These are phyloP conservation scores for Hemicordylus capensis DNA, from an alignment of 2,113 vertebrate genomes.

Conservation along the genomic window DNA sequence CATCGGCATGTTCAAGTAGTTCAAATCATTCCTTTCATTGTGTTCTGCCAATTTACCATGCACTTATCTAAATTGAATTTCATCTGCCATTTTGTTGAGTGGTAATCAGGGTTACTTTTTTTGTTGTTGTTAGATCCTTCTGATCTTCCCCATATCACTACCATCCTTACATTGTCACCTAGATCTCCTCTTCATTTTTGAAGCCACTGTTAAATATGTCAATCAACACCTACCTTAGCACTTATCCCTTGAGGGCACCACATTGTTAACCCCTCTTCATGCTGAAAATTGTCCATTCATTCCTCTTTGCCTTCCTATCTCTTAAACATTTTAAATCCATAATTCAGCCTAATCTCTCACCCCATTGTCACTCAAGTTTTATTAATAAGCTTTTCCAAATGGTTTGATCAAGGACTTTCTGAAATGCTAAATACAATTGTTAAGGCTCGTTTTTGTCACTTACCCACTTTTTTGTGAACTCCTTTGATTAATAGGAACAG, in stretches of 20 bases:
- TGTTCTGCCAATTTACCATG: slow-evolving; percentile 2
- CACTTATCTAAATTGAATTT: slow-evolving; percentile 34
- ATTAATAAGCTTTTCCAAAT: not conserved
- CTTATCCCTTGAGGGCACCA: not conserved
- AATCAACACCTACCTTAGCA: not conserved
- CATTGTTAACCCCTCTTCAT: not conserved
- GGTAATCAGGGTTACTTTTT: not conserved
- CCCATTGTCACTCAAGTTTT: not conserved
- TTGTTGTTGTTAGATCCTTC: not conserved
- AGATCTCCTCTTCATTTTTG: not conserved
- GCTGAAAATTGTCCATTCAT: not conserved
- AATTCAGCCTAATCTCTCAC: not conserved
- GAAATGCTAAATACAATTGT: slow-evolving; percentile 21
- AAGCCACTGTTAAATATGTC: not conserved
- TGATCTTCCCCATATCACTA: not conserved
- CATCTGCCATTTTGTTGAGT: not conserved
- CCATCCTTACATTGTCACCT: not conserved
- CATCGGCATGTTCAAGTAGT: not conserved
- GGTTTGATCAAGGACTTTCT: not conserved
- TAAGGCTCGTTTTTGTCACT: not conserved
- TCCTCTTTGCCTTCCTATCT: not conserved
- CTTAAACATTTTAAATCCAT: not conserved
- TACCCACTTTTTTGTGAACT: not conserved
- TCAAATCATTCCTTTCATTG: slow-evolving; percentile 18
- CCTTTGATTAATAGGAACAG: not conserved